These are phyloP conservation scores for Pygoscelis antarcticus DNA, from an alignment of 2,113 vertebrate species.

Conservation along the genomic window DNA sequence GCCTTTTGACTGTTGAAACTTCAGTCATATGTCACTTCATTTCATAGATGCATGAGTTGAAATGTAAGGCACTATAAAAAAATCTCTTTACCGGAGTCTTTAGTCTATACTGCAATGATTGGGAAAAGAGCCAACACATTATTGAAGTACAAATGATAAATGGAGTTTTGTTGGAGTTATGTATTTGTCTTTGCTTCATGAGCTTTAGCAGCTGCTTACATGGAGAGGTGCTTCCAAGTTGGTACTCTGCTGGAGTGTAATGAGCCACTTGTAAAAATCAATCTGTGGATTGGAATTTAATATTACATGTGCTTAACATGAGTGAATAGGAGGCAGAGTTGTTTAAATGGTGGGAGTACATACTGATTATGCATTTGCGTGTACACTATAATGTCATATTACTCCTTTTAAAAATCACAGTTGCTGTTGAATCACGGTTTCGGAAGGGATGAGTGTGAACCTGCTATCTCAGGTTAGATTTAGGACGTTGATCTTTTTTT, in stretches of 20 bases:
- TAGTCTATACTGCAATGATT: background rate
- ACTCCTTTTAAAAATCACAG: background rate
- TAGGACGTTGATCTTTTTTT: background rate
- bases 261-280: background rate
- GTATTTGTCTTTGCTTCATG: background rate
- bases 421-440: background rate
- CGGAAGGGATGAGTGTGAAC: background rate
- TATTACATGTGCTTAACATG: background rate
- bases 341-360: background rate
- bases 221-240: background rate
- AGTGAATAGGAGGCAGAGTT: background rate
- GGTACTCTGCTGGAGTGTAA: background rate
- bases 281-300: background rate
- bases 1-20: background rate
- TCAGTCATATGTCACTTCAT: background rate
- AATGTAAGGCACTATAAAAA: background rate
- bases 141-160: background rate
- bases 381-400: background rate
- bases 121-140: background rate
- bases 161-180: background rate
- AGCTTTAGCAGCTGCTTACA: background rate
- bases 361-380: background rate
- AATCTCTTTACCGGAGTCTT: background rate
- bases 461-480: background rate
- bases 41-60: background rate